Evolutionary conservation across 2,888 invertebrate genomes (phyloP), one percentile per base, ranked within the genome.

Genomic region (Trilocha varians): DNA sequence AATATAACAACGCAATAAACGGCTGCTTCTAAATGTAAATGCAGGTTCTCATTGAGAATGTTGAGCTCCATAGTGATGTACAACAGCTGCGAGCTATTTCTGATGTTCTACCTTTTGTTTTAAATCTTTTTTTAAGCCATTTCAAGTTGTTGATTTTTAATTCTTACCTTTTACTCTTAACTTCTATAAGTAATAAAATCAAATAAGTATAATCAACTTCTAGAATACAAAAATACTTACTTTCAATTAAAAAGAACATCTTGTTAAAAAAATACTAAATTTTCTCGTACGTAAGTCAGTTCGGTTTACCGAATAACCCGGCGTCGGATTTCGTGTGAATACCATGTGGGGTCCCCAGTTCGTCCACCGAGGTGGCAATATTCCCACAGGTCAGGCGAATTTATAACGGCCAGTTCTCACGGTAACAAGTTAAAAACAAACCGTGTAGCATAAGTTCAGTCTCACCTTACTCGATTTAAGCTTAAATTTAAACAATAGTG

Each of bases 281-380:
- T 9, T 25, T 4, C 5, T 25, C 8, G 6, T 9, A 25, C 11
- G 25, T 25, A 25, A 25, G 11, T 11, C 6, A 25, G 25, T 11
- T 48, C 50, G 47, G 40, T 41, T 50, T 56, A 59, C 53, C 57
- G 53, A 56, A 62, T 59, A 55, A 59, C 48, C 51, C 48, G 58
- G 45, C 56, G 60, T 73, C 59, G 49, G 48, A 57, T 73, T 66
- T 62, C 72, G 44, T 53, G 18, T 50, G 34, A 49, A 45, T 50
- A 43, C 50, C 45, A 62, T 63, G 71, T 69, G 67, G 53, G 70
- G 71, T 69, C 69, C 46, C 42, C 38, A 13, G 47, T 46, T 69
- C 25, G 25, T 25, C 8, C 25, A 25, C 25, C 25, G 25, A 25
- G 25, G 25, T 25, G 25, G 25, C 25, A 11, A 25, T 25, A 25